A percentile compares a stretch with the other conserved stretches of the same genome.
Conservation (phyloP, 1,140 invertebrate genomes). For the Acyrthosiphon pisum region DNA sequence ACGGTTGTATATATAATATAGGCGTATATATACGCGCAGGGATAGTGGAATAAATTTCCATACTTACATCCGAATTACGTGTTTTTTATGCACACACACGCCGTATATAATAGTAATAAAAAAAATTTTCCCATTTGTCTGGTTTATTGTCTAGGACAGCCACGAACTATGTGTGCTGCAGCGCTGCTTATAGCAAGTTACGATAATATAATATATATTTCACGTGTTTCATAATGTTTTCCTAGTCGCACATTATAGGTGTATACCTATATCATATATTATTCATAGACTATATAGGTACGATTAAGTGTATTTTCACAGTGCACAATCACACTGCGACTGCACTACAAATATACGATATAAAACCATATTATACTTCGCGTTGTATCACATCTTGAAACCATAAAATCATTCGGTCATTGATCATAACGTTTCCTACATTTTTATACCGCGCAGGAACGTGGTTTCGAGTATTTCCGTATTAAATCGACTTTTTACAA, state of each 20-base stretch:
- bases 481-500: neutral
- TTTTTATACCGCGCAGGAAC: neutral
- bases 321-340: neutral
- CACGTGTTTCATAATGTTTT: neutral
- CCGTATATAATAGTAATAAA: neutral
- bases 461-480: neutral
- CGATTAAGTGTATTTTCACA: neutral
- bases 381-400: neutral
- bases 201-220: neutral
- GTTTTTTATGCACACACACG: neutral
- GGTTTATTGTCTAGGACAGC: neutral
- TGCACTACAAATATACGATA: neutral
- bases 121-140: neutral
- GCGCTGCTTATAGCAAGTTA: neutral
- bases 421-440: neutral
- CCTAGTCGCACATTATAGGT: neutral
- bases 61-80: neutral
- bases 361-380: neutral
- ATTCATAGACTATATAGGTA: neutral
- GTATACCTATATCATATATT: neutral
- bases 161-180: neutral
- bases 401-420: neutral
- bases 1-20: neutral
- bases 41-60: neutral
- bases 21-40: neutral